A percentile compares a stretch with the other conserved stretches of the same genome.
These are phyloP conservation scores for Fistularia tabacaria DNA, from an alignment of 2,797 vertebrate species.

Conservation along the genomic window DNA sequence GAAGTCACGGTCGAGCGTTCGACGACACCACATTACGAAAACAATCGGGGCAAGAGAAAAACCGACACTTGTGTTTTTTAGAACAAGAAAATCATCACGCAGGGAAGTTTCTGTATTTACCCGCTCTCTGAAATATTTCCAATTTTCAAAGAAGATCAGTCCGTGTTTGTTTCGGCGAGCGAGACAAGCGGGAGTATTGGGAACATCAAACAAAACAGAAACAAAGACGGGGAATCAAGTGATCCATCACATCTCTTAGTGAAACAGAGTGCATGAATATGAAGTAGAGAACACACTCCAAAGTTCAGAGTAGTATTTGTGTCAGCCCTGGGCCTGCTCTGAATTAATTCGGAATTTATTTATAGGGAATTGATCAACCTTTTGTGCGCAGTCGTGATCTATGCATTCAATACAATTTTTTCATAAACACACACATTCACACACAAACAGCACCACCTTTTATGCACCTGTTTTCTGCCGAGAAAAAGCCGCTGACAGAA, in stretches of 20 bases:
- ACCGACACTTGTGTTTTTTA: neutral
- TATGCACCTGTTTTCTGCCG: too few relatives aligned
- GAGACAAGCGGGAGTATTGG: slow-evolving; percentile 8
- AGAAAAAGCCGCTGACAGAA: too few relatives aligned
- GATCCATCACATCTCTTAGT: slow-evolving; percentile 1
- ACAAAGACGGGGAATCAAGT: slow-evolving; percentile 15
- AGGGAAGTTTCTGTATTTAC: neutral
- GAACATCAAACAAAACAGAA: slow-evolving; percentile 7
- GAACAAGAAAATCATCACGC: slow-evolving; percentile 2
- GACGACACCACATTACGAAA: too few relatives aligned
- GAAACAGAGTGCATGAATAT: slow-evolving; percentile 30
- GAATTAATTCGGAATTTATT: too few relatives aligned
- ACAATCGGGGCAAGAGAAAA: too few relatives aligned
- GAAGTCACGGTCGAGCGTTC: too few relatives aligned
- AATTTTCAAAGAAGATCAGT: slow-evolving; percentile 25
- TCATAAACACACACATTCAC: too few relatives aligned
- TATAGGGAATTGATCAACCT: too few relatives aligned
- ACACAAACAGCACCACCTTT: too few relatives aligned
- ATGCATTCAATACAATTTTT: too few relatives aligned
- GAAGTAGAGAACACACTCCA: slow-evolving; percentile 16
- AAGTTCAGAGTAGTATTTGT: slow-evolving; percentile 24
- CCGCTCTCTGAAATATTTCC: neutral
- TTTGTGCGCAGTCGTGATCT: too few relatives aligned
- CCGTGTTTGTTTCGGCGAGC: slow-evolving; percentile 28
- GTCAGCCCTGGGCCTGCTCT: neutral